Percentiles rank a stretch among this genome's conserved stretches.
phyloP scores from a whole-genome alignment of 2,797 vertebrate genomes.

The Echiichthys vipera region DNA sequence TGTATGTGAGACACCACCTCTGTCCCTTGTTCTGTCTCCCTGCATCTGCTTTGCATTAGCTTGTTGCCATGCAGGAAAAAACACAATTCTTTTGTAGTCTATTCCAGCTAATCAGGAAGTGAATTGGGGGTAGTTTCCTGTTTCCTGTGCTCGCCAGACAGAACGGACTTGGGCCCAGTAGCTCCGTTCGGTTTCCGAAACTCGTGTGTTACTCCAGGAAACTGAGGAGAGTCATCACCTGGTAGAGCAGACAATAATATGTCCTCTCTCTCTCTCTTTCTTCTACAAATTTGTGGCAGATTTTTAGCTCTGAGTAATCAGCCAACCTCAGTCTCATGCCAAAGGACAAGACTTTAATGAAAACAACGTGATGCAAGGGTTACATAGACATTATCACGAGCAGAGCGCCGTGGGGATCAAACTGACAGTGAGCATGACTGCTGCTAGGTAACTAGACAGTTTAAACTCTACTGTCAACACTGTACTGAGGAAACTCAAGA shows the following conservation, averaged over 20 bases:
- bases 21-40: conserved; percentile 63
- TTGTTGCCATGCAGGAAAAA: conserved; percentile 86
- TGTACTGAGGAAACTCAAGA: conserved; percentile 9
- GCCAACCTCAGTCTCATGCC: conserved; percentile 45
- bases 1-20: conserved; percentile 64
- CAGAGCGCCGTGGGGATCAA: conserved; percentile 47
- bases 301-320: conserved; percentile 66
- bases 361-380: conserved; percentile 76
- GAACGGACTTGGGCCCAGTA: conserved; percentile 71
- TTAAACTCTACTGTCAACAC: conserved; percentile 43
- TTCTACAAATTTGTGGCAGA: conserved; percentile 45
- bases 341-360: conserved; percentile 65
- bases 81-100: conserved; percentile 83
- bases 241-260: conserved; percentile 52
- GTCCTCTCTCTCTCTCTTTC: conserved; percentile 15
- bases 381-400: conserved; percentile 53
- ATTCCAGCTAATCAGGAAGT: conserved; percentile 86
- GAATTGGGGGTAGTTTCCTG: conserved; percentile 87
- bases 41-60: conserved; percentile 81
- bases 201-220: conserved; percentile 82
- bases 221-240: conserved; percentile 67
- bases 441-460: conserved; percentile 61
- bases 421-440: conserved; percentile 47
- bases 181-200: conserved; percentile 78
- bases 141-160: conserved; percentile 86